phyloP scores from a whole-genome alignment of 92 coral and sea anemone genomes.

The Muricea muricata region DNA sequence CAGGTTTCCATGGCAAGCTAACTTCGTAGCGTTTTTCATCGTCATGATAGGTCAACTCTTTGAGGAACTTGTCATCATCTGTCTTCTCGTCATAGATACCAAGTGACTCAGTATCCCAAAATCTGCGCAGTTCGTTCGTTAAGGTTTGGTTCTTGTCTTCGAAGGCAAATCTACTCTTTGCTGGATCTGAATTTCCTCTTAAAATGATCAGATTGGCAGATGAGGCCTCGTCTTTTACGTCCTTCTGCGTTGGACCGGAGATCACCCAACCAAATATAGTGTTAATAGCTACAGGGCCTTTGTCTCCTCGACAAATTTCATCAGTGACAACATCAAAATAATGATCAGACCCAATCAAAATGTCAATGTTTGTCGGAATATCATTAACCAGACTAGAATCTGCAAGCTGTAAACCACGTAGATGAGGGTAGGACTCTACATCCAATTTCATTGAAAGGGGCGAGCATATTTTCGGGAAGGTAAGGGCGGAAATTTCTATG shows the following conservation, averaged over 20 bases:
- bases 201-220: conserved; percentile 6
- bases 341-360: conserved; percentile 34
- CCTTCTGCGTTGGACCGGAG: conserved; percentile 19
- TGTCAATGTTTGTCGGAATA: conserved; percentile 27
- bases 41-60: conserved; percentile 4
- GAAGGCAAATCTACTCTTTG: neutral
- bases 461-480: conserved; percentile 30
- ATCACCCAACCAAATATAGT: conserved; percentile 35
- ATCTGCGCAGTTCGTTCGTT: conserved; percentile 30
- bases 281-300: conserved; percentile 19
- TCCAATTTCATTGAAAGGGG: conserved; percentile 27
- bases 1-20: conserved; percentile 29
- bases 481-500: conserved; percentile 16
- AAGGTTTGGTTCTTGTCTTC: conserved; percentile 24
- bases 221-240: neutral
- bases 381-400: conserved; percentile 18
- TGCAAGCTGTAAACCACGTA: conserved; percentile 20
- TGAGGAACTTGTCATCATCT: neutral
- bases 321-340: conserved; percentile 30
- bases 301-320: conserved; percentile 21
- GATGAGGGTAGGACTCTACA: conserved; percentile 4
- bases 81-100: conserved; percentile 10
- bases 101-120: conserved; percentile 24
- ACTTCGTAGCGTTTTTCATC: conserved; percentile 39
- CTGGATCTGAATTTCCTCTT: neutral